Percentiles rank a stretch among this genome's conserved stretches.
phyloP scores from a whole-genome alignment of 2,797 vertebrate genomes.

The Dendrocincla tyrannina region DNA sequence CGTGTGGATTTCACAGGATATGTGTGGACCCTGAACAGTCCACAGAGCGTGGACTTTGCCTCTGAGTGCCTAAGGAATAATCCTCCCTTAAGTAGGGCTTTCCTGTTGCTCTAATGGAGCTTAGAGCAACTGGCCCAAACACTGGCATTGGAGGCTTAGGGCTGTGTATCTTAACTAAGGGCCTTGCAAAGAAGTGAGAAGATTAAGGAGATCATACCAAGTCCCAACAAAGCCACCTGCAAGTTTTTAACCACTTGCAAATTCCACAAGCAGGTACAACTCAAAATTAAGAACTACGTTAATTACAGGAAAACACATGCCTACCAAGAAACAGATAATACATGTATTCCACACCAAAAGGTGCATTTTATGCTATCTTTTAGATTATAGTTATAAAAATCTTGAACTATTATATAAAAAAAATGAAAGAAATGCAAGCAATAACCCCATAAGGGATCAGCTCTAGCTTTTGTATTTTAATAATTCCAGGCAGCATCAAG shows the following conservation, averaged over 20 bases:
- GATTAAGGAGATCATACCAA: not conserved
- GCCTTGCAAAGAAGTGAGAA: not conserved
- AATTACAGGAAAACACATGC: accelerated
- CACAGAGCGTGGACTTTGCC: not conserved
- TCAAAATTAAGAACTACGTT: not conserved
- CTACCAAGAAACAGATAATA: not conserved
- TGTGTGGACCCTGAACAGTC: not conserved
- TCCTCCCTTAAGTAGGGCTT: not conserved
- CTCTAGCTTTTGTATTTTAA: not conserved
- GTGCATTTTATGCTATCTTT: not conserved
- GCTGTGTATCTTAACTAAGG: not conserved
- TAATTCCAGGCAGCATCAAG: not conserved
- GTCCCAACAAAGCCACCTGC: not conserved
- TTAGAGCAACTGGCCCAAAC: not conserved
- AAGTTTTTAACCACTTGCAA: not conserved
- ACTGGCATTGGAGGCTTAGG: not conserved
- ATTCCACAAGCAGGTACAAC: not conserved
- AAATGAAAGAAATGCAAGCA: not conserved
- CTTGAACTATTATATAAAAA: not conserved
- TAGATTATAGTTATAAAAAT: not conserved
- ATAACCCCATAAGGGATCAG: not conserved
- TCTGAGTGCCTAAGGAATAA: not conserved
- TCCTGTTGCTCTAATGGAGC: not conserved
- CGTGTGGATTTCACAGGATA: not conserved
- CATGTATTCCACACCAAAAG: accelerated